Conservation (phyloP, 2,797 vertebrate species). For the Tragelaphus eurycerus region DNA sequence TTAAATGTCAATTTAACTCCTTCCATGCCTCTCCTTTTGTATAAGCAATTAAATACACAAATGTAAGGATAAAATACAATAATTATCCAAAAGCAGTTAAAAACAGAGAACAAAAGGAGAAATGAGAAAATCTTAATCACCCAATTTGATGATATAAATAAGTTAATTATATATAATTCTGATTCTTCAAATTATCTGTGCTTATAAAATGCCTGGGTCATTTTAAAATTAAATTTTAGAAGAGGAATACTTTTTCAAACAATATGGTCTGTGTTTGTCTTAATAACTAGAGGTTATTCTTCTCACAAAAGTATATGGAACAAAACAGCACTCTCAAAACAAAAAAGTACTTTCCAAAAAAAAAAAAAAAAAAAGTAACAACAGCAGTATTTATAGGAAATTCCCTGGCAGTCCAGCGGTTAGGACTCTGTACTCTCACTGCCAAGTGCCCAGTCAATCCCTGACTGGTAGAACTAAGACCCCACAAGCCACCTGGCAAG, state of each 20-base stretch:
- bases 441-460: background rate
- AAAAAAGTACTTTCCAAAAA: slow-evolving; percentile 35
- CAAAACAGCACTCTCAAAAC: background rate
- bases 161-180: background rate
- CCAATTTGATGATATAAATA: slow-evolving; percentile 16
- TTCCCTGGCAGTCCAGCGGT: background rate
- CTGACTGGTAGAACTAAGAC: background rate
- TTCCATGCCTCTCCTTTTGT: slow-evolving; percentile 15
- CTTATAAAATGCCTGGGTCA: background rate
- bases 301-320: background rate
- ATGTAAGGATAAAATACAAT: background rate
- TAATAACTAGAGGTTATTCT: slow-evolving; percentile 16
- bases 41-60: background rate
- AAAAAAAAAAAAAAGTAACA: slow-evolving; percentile 43
- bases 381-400: background rate
- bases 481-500: background rate
- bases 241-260: slow-evolving; percentile 7
- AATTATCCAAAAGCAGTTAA: slow-evolving; percentile 21
- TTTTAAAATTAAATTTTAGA: slow-evolving; percentile 44
- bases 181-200: slow-evolving; percentile 39
- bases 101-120: background rate
- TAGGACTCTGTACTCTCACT: background rate
- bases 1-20: slow-evolving; percentile 36
- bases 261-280: background rate
- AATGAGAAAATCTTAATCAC: background rate